These are phyloP conservation scores for Carposina sasakii DNA, from an alignment of 1,140 invertebrate genomes.

Conservation along the genomic window DNA sequence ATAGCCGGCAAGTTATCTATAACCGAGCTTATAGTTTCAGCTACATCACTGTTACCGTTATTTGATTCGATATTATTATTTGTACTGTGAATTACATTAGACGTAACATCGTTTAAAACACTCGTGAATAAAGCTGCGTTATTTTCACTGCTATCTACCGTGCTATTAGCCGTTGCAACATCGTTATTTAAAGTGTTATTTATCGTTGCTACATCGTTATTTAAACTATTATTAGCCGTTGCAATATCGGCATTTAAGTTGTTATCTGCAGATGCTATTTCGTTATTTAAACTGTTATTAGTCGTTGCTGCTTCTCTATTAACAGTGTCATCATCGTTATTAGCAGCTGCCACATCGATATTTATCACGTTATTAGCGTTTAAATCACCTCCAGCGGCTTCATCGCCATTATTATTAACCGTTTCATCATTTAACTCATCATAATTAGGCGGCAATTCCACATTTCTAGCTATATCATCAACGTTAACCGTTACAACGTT, in stretches of 20 bases:
- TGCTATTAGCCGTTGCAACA: background rate
- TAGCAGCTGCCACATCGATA: too few relatives aligned
- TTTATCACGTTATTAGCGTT: slow-evolving; percentile 21
- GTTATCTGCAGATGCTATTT: too few relatives aligned
- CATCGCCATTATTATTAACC: slow-evolving; percentile 54
- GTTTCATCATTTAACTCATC: slow-evolving; percentile 57
- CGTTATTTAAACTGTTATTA: slow-evolving; percentile 1
- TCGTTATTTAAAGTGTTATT: background rate
- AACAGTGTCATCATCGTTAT: slow-evolving; percentile 3
- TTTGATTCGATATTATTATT: background rate
- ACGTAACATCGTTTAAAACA: slow-evolving; percentile 11
- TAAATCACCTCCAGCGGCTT: background rate
- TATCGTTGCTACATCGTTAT: background rate
- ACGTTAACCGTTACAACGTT: slow-evolving; percentile 13
- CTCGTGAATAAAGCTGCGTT: slow-evolving; percentile 6
- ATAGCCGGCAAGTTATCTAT: slow-evolving; percentile 57
- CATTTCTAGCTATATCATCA: slow-evolving; percentile 45
- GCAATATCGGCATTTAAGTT: slow-evolving; percentile 3
- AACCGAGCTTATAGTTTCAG: slow-evolving; percentile 39
- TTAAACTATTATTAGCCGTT: background rate
- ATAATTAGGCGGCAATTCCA: slow-evolving; percentile 59
- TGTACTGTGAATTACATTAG: background rate
- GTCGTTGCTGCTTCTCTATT: background rate
- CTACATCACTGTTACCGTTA: slow-evolving; percentile 7
- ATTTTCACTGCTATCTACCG: slow-evolving; percentile 1